Evolutionary conservation across 2,888 invertebrate species (phyloP), one percentile per base, ranked within the genome.

Genomic region (Oeneis ivallda): DNA sequence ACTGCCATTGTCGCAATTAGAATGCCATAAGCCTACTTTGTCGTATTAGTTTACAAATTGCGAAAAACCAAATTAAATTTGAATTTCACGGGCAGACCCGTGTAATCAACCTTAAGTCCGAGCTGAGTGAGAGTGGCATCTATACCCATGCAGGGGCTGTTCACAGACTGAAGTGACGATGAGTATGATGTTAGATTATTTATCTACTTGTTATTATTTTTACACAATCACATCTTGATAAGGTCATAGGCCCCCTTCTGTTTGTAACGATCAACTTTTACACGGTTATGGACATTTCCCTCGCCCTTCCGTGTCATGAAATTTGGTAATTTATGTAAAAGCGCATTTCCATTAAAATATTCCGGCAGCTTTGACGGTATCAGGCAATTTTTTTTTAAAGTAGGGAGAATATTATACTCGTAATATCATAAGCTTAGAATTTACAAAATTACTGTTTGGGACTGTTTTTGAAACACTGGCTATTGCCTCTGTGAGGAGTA

Each of bases 261-360:
- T 62, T 65, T 50, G 37, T 59, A 63, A 39, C 67, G 63, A 67
- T 67, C 53, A 67, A 63, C 60, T 57, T 64, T 60, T 63, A 61
- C 65, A 34, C 43, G 39, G 39, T 66, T 49, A 68, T 66, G 63
- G 63, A 50, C 49, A 60, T 64, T 66, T 68, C 54, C 60, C 56
- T 62, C 65, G 57, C 56, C 63, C 57, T 61, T 59, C 52, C 66
- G 52, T 68, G 57, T 56, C 63, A 60, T 68, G 62, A 62, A 62
- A 68, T 65, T 65, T 58, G 59, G 62, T 65, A 65, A 62, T 59
- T 68, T 68, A 65, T 56, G 62, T 59, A 53, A 50, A 67, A 56
- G 43, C 47, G 39, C 50, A 58, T 68, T 68, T 68, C 65, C 68
- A 65, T 68, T 65, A 41, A 26, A 39, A 15, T 10, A 1, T 15